These are phyloP conservation scores for Ceramica pisi DNA, from an alignment of 2,888 invertebrate genomes.

Conservation along the genomic window DNA sequence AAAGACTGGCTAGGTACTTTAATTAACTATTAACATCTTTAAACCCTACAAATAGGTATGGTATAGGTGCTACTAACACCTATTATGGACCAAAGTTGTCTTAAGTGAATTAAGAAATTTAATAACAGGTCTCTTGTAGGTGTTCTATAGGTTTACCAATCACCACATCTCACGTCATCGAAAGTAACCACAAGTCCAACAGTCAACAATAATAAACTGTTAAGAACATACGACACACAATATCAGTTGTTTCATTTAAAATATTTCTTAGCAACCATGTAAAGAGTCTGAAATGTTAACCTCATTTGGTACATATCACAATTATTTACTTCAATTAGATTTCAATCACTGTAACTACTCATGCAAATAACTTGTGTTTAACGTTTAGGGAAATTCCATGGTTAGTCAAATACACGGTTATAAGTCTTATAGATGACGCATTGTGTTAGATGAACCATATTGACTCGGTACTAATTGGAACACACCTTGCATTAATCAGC, in stretches of 20 bases:
- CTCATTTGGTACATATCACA: slow-evolving; percentile 85
- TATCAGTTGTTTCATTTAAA: slow-evolving; percentile 79
- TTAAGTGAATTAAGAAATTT: neutral
- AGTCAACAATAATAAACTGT: slow-evolving; percentile 88
- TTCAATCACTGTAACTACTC: slow-evolving; percentile 55
- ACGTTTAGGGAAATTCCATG: slow-evolving; percentile 15
- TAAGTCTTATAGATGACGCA: neutral
- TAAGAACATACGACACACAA: slow-evolving; percentile 63
- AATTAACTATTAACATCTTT: neutral
- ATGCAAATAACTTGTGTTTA: slow-evolving; percentile 32
- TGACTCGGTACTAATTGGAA: slow-evolving; percentile 1
- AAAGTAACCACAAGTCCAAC: slow-evolving; percentile 68
- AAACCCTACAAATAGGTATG: too few species aligned
- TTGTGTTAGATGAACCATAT: neutral
- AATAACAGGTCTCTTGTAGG: neutral
- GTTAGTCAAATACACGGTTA: neutral
- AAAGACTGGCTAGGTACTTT: neutral
- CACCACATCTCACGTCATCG: slow-evolving; percentile 53
- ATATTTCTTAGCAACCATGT: slow-evolving; percentile 82
- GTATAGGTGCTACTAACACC: too few species aligned
- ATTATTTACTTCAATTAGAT: slow-evolving; percentile 78
- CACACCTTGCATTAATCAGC: slow-evolving; percentile 28
- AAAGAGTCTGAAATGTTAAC: slow-evolving; percentile 84
- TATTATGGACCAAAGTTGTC: too few species aligned
- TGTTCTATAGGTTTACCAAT: neutral